Evolutionary conservation across 2,113 vertebrate genomes (phyloP), one percentile per base, ranked within the genome.

Genomic region (Stigmatopora nigra): DNA sequence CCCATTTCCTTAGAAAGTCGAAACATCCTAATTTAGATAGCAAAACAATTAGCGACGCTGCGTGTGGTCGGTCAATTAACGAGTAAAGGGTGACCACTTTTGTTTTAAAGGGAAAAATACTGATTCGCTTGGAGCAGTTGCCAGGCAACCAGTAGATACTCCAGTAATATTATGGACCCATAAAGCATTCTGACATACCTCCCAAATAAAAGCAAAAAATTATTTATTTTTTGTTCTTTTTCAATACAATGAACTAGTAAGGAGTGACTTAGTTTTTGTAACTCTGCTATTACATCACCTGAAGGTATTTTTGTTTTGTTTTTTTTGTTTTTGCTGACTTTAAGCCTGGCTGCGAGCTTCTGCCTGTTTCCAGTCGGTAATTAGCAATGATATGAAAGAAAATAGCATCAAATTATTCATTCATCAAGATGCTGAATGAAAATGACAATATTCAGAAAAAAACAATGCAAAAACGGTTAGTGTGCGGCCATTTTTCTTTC

Each of bases 121-220:
- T 51, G n/a, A 7, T 9, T 61, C 35, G 35, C 48, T 36, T 31
- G 35, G 25, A 65, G 36, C 63, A 65, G 63, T 65, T 65, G 49
- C 63, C 36, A 22, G 63, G 63, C 63, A 65, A 65, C 63, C 35
- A 2, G 31, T n/a, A 16, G 51, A 64, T 17, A 53, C 36, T 55
- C 63, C 7, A 1, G 35, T 13, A 55, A 44, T 41, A 15, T 53
- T 10, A 61, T 45, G 41, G 22, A 16, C 13, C 53, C 53, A 56
- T 31, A 31, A 15, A 56, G 20, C 12, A 41, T 19, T 20, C 19
- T 61, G 59, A 19, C 59, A 20, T 10, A 22, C 41, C 20, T 19
- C 41, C 38, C 13, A 22, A 45, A 20, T 45, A 61, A 61, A 45
- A 45, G 13, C 19, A 22, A 61, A 45, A 45, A 22, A 41, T 46